Evolutionary conservation across 2,797 vertebrate genomes (phyloP).

Genomic region (Sebastes minor): DNA sequence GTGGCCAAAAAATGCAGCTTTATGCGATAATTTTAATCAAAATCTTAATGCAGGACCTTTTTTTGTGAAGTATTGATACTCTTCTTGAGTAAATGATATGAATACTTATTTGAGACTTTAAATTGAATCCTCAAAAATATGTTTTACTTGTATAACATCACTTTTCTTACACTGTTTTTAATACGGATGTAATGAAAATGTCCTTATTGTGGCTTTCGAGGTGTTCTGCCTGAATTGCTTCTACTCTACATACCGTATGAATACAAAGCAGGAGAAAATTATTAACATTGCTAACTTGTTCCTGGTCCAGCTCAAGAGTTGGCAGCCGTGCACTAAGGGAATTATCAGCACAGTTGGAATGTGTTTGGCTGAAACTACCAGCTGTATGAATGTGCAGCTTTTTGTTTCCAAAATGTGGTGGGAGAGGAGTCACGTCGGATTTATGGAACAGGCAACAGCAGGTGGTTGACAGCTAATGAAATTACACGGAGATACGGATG

Average conservation of each 20-base stretch:
- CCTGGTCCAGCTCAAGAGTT: conserved; percentile 2
- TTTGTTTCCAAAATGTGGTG: not conserved
- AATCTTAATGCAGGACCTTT: not conserved
- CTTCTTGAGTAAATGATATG: not conserved
- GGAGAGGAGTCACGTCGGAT: not conserved
- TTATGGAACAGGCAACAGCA: conserved; percentile 17
- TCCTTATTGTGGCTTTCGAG: not conserved
- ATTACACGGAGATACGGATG: not conserved
- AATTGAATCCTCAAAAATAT: not conserved
- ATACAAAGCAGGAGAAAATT: conserved; percentile 18
- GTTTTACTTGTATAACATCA: not conserved
- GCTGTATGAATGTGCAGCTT: conserved; percentile 22
- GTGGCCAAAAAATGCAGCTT: not conserved
- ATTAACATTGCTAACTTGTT: conserved; percentile 4
- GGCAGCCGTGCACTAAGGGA: conserved; percentile 14
- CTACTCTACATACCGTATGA: not conserved
- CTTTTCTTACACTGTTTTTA: not conserved
- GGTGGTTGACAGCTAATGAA: conserved; percentile 14
- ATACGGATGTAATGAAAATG: not conserved
- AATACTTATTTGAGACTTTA: not conserved
- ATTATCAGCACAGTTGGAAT: conserved; percentile 32
- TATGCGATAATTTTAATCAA: fast-evolving
- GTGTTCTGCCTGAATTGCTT: not conserved
- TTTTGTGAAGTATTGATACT: not conserved
- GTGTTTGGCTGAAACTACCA: conserved; percentile 10